Percentiles rank a stretch among this genome's conserved stretches.
These are phyloP conservation scores for Genyomyrus donnyi DNA, from an alignment of 2,113 vertebrate species.

Conservation along the genomic window DNA sequence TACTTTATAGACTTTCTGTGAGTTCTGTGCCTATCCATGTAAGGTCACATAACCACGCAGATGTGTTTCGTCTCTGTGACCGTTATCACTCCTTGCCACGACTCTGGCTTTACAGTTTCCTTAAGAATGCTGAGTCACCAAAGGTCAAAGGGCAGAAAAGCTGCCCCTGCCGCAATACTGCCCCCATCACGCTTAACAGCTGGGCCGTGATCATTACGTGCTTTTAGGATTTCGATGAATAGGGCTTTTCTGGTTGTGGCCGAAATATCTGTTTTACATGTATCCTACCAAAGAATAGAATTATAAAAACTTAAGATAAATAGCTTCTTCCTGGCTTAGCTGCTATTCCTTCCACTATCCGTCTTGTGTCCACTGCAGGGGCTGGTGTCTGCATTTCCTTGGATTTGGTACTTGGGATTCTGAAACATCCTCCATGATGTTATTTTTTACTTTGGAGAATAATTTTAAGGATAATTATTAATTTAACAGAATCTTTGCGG, in stretches of 20 bases:
- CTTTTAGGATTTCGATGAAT: not conserved
- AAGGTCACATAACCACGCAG: not conserved
- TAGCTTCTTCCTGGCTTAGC: not conserved
- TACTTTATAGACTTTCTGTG: not conserved
- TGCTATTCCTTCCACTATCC: not conserved
- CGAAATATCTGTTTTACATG: not conserved
- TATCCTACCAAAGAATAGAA: not conserved
- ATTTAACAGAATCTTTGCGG: not conserved
- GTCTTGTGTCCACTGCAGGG: not conserved
- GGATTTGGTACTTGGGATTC: not conserved
- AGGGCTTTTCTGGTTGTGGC: not conserved
- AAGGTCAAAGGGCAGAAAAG: not conserved
- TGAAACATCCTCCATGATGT: not conserved
- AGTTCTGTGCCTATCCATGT: not conserved
- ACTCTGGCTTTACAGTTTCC: not conserved
- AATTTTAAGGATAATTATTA: not conserved
- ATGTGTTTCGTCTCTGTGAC: not conserved
- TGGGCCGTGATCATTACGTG: not conserved
- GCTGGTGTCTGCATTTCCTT: not conserved
- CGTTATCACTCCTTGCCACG: not conserved
- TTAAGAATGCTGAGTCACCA: not conserved
- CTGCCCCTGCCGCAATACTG: not conserved
- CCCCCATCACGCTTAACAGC: not conserved
- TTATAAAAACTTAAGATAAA: not conserved
- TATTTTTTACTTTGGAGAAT: not conserved